Base-by-base conservation (phyloP, 2,113 vertebrate genomes). In the Harpagus bidentatus region DNA sequence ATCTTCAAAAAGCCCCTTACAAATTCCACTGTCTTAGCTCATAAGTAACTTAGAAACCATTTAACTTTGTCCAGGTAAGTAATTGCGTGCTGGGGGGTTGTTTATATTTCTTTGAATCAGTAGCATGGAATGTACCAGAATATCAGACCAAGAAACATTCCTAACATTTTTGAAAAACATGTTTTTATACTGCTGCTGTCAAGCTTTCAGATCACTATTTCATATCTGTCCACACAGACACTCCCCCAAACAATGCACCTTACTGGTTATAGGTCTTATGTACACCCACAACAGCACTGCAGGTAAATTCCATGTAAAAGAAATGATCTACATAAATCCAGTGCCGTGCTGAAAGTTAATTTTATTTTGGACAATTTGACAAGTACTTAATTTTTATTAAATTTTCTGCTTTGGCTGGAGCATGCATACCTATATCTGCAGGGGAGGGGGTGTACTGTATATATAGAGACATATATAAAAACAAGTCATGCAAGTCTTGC, bases 51-150 rank as follows among this genome's bases (percentile, higher is more conserved):
- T 61, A 73, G 65, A 92, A 95, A 86, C 10, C 28, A 42, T 88
- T 52, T 63, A 76, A 55, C 32, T 86, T 76, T 76, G 76, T 11
- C 56, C 55, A 77, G 62, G 62, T 84, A 82, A 78, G 36, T 45
- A 94, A 80, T 13, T 71, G 9, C 25, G n/a, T 38, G 61, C 43
- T 43, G 16, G 5, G 11, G 2, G 9, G 34, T 89, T 90, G 69
- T 81, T 94, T 84, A 59, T n/a, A 50, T 94, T 95, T 93, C 87
- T 94, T 94, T 86, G 74, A 93, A 91, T 71, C 50, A 47, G n/a
- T 70, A 91, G 59, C 55, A 93, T 36, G 82, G 94, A 96, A 95
- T 91, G 89, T 93, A 92, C 62, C 36, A 53, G 61, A 62, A 84
- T 34, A 87, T 63, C 32, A 93, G 89, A 88, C 53, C 65, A 86